Evolutionary conservation across 2,113 vertebrate genomes (phyloP).

Genomic region (Salvator merianae): DNA sequence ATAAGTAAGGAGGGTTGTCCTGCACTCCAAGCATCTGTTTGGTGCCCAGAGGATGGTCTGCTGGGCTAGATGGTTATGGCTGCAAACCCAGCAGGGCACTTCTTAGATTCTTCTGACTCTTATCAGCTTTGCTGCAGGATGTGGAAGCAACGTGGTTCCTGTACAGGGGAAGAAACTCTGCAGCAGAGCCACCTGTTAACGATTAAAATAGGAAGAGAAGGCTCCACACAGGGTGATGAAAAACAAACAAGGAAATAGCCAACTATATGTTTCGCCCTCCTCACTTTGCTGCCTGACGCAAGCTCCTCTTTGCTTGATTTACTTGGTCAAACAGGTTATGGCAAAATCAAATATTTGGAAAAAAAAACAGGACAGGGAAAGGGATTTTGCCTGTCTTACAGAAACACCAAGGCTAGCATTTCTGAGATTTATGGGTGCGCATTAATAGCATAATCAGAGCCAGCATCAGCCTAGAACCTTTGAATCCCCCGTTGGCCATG

Average conservation of each 20-base stretch:
- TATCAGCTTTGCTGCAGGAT: neutral
- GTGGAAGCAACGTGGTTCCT: neutral
- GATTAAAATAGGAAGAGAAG: neutral
- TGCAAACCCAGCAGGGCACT: too few relatives aligned
- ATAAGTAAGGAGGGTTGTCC: too few relatives aligned
- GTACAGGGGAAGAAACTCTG: rapidly evolving
- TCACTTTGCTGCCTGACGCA: neutral
- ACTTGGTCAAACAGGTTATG: neutral
- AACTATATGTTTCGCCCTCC: neutral
- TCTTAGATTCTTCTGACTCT: neutral
- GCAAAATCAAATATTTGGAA: neutral
- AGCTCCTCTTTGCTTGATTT: neutral
- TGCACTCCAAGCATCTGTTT: too few relatives aligned
- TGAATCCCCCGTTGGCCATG: neutral
- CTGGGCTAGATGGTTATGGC: too few relatives aligned
- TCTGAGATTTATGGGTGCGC: too few relatives aligned
- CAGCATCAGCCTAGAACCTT: neutral
- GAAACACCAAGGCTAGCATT: neutral
- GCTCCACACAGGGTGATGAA: rapidly evolving
- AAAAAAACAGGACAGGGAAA: neutral
- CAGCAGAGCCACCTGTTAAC: conserved; percentile 3
- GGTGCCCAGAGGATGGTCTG: too few relatives aligned
- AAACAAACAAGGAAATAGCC: neutral
- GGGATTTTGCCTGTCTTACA: neutral
- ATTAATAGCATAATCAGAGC: neutral